Evolutionary conservation across 2,888 invertebrate species (phyloP), one percentile per base, ranked within the genome.

Genomic region (Diplolepis rosae): DNA sequence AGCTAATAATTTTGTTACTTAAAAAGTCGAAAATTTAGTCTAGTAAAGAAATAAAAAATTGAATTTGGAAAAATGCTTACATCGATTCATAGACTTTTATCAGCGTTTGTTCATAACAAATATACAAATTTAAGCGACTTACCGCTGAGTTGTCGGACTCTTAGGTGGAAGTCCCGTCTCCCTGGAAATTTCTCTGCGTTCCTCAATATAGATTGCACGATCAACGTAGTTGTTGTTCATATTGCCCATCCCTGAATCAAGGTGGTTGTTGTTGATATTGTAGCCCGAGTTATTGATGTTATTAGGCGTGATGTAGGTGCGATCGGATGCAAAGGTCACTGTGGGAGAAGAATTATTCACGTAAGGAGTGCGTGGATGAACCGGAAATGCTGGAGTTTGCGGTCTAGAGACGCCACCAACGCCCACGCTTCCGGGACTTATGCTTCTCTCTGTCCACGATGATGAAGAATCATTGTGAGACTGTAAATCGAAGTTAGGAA

Each of bases 371-470:
- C 96, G 93, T 71, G 96, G 96, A 84, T 95, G 95, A 69, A 96
- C 96, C 73, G 98, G 98, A 91, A 98, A 98, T 69, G 95, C 95
- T 51, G 98, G 98, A 24, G 98, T 98, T 87, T 96, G 95, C 28
- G 96, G 95, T 73, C 96, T 92, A 75, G 92, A 91, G 35, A 90
- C 90, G 51, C 89, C 87, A 67, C 91, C 90, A 45, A 87, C 90
- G 73, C 91, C 91, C 22, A 89, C 89, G 77, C 90, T 91, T 75
- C 90, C 90, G 52, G 92, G 92, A 80, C 91, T 90, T 69, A 91
- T 89, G 76, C 93, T 91, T 70, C 88, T 84, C 80, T 88, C 88
- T 71, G 86, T 86, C 91, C 93, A 93, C 87, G 93, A 93, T 82
- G 92, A 93, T 80, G 92, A 91, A 18, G 93, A 92, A 76, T 94